These are phyloP conservation scores for Akabosia matsudoensis DNA, from an alignment of 1,140 invertebrate species.

Conservation along the genomic window DNA sequence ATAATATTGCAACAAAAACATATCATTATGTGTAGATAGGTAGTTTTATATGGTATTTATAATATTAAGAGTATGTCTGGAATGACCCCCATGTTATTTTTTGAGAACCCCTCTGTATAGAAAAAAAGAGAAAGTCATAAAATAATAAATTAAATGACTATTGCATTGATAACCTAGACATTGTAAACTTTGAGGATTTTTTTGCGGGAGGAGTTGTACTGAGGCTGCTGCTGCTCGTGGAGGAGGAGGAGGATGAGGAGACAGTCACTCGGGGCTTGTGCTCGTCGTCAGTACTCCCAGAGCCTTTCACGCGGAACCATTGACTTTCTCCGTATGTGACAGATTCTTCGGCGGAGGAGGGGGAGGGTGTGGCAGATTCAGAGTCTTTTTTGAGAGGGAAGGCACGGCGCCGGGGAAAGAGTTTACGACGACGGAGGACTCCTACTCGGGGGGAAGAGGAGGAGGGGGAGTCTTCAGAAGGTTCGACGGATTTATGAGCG, in stretches of 20 bases:
- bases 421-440: constrained; percentile 17
- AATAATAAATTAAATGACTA: constrained; percentile 9
- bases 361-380: constrained; percentile 7
- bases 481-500: too few species aligned
- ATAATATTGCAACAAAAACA: too few species aligned
- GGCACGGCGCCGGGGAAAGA: constrained; percentile 23
- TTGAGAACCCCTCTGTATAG: too few species aligned
- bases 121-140: too few species aligned
- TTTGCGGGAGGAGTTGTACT: not conserved
- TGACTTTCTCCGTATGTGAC: constrained; percentile 44
- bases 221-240: not conserved
- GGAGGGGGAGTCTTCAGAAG: not conserved
- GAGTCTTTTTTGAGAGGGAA: not conserved
- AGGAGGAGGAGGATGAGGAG: too few species aligned
- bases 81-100: too few species aligned
- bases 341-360: constrained; percentile 29
- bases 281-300: not conserved
- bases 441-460: constrained; percentile 5
- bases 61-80: too few species aligned
- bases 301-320: constrained; percentile 37
- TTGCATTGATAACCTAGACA: not conserved
- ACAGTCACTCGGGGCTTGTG: not conserved
- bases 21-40: too few species aligned
- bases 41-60: too few species aligned
- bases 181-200: constrained; percentile 9